Evolutionary conservation across 2,113 vertebrate genomes (phyloP), one percentile per base, ranked within the genome.

Genomic region (Zosterops hypoxanthus): DNA sequence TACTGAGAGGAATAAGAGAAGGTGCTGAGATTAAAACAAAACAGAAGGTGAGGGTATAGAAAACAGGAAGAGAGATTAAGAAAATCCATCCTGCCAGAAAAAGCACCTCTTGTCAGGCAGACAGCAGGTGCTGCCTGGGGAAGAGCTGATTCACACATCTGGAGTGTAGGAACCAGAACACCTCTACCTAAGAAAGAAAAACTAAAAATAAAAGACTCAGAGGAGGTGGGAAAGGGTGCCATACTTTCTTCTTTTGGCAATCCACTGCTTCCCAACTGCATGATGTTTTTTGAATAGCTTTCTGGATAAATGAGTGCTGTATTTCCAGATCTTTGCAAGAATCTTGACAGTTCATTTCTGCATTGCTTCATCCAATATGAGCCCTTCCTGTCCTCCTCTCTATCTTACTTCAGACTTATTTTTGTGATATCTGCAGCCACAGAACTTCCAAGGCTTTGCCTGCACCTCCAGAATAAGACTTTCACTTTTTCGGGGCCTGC

Each of bases 101-200:
- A 79, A 86, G 95, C 94, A 88, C 88, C 87, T 94, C 94, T 93
- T 80, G 82, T 96, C 91, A 97, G 75, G 87, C 82, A 96, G 85
- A 93, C 94, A 96, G 96, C 92, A 95, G 95, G 94, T 90, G 92
- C 90, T 92, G 95, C 93, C 90, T 86, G 63, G n/a, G 87, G 96
- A 97, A 94, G 93, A 94, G 63, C 82, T 86, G 90, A 96, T 94
- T 96, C 87, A 96, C 14, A 41, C 88, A 96, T 86, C 94, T 94
- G 90, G 86, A 96, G 80, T 44, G 59, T 41, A 93, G 84, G 76
- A 97, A 96, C 41, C 0, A 1, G 76, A 93, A 87, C 82, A 92
- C 69, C 55, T 94, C 79, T 81, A 93, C 59, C 53, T 72, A 91
- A 78, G 86, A 44, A 88, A 76, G 60, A 68, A 77, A 57, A 88